These are phyloP conservation scores for Oryctes rhinoceros DNA, from an alignment of 1,140 invertebrate genomes.

Conservation along the genomic window DNA sequence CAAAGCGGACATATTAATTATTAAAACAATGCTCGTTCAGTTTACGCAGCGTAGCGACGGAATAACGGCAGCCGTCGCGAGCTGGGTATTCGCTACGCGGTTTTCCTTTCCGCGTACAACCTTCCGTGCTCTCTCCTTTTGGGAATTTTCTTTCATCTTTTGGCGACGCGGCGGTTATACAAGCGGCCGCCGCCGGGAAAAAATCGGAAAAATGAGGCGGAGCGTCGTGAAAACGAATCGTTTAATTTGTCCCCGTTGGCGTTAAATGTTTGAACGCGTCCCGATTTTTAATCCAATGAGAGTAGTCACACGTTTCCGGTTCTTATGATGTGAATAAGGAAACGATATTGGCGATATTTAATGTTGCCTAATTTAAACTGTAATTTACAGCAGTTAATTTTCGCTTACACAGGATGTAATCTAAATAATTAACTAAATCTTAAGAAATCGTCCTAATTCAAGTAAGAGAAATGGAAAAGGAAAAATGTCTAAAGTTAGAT, in stretches of 20 bases:
- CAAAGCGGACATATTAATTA: constrained; percentile 60
- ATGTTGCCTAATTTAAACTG: neutral
- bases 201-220: constrained; percentile 25
- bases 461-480: no score
- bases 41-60: constrained; percentile 43
- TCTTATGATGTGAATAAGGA: neutral
- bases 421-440: no score
- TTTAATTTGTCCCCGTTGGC: constrained; percentile 30
- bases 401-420: no score
- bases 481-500: no score
- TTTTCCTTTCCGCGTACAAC: neutral
- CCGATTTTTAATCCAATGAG: constrained; percentile 9
- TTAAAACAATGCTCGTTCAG: constrained; percentile 51
- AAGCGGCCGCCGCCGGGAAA: neutral
- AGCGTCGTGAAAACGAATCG: constrained; percentile 21
- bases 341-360: constrained; percentile 5
- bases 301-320: neutral
- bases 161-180: neutral
- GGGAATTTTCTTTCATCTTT: constrained; percentile 26
- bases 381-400: no score
- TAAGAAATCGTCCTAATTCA: no score
- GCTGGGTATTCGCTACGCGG: neutral
- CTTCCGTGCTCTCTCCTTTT: neutral
- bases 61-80: neutral
- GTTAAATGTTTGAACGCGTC: constrained; percentile 34